phyloP scores from a whole-genome alignment of 2,797 vertebrate genomes.

The Dallia pectoralis region DNA sequence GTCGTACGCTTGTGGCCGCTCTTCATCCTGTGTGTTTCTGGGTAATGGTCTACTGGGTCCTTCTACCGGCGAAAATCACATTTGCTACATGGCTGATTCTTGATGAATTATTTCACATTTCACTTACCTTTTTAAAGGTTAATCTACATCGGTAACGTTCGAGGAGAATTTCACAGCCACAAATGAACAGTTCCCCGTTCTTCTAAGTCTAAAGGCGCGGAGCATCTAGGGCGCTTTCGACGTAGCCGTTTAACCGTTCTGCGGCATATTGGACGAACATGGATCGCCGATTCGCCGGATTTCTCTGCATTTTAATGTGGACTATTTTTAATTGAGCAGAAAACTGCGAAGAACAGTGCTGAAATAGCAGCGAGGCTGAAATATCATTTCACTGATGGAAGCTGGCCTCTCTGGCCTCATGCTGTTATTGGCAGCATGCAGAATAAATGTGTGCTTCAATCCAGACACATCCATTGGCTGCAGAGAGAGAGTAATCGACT shows the following conservation, averaged over 20 bases:
- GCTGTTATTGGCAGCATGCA: constrained; percentile 48
- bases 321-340: constrained; percentile 70
- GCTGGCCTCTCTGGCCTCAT: not conserved
- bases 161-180: constrained; percentile 57
- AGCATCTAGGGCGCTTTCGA: constrained; percentile 52
- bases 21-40: constrained; percentile 60
- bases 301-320: constrained; percentile 62
- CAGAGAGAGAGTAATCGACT: constrained; percentile 64
- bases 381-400: constrained; percentile 64
- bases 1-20: constrained; percentile 33
- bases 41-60: constrained; percentile 57
- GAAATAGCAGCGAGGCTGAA: constrained; percentile 65
- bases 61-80: constrained; percentile 37
- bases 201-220: constrained; percentile 48
- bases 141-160: constrained; percentile 67
- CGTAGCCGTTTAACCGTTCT: constrained; percentile 56
- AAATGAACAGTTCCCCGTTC: constrained; percentile 58
- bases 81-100: constrained; percentile 67
- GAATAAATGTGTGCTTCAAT: constrained; percentile 63
- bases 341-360: constrained; percentile 62
- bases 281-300: constrained; percentile 40
- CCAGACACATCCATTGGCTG: constrained; percentile 59
- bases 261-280: constrained; percentile 61
- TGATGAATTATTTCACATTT: constrained; percentile 74
- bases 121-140: constrained; percentile 72